These are phyloP conservation scores for Meles meles DNA, from an alignment of 2,113 vertebrate species.

Conservation along the genomic window DNA sequence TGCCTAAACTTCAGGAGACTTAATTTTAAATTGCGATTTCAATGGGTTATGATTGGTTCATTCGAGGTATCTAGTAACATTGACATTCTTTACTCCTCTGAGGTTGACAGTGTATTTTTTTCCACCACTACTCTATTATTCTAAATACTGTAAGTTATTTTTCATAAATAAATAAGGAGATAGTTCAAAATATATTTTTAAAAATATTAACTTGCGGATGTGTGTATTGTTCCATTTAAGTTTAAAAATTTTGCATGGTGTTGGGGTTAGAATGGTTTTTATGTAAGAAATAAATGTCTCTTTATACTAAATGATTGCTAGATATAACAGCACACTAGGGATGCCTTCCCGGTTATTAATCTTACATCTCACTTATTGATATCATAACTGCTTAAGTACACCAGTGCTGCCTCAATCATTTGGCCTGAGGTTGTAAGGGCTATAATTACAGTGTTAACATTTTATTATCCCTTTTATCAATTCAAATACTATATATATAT, in stretches of 20 bases:
- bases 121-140: neutral
- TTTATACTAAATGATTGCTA: neutral
- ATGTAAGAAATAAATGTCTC: neutral
- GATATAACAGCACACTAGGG: neutral
- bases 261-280: constrained; percentile 20
- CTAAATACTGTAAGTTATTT: neutral
- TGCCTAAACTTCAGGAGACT: neutral
- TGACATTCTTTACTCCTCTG: neutral
- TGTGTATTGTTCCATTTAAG: neutral
- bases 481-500: neutral
- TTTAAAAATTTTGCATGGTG: neutral
- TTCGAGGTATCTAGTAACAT: neutral
- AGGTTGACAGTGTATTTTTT: neutral
- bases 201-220: neutral
- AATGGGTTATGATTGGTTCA: neutral
- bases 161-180: neutral
- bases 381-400: neutral
- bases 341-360: constrained; percentile 6
- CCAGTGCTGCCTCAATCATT: neutral
- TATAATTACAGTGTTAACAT: neutral
- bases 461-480: neutral
- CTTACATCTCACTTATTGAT: neutral
- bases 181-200: neutral
- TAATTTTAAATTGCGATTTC: constrained; percentile 15
- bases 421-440: neutral